These are phyloP conservation scores for Parasteatoda lunata DNA, from an alignment of 2,888 invertebrate species.

Conservation along the genomic window DNA sequence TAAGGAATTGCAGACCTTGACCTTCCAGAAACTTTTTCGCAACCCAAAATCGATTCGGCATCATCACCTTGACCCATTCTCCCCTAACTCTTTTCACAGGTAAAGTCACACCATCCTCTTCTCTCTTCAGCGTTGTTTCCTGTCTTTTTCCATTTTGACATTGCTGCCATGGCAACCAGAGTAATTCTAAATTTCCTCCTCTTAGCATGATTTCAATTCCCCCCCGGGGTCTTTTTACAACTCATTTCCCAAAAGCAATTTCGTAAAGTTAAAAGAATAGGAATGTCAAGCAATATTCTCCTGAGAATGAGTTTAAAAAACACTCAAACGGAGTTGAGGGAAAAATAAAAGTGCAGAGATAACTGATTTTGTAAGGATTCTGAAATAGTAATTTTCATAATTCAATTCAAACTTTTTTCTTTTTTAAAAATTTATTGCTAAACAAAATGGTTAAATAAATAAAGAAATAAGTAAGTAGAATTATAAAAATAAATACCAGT, in stretches of 20 bases:
- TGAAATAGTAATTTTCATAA: too few species aligned
- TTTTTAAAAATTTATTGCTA: too few species aligned
- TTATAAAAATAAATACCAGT: too few species aligned
- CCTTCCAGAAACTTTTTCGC: background rate
- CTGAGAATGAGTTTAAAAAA: background rate
- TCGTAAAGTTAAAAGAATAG: background rate
- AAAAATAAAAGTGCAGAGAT: too few species aligned
- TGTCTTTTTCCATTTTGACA: too few species aligned
- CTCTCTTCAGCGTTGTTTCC: background rate
- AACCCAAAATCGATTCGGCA: background rate
- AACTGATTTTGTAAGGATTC: too few species aligned
- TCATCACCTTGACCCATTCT: constrained; percentile 41
- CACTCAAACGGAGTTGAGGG: too few species aligned
- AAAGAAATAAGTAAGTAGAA: too few species aligned
- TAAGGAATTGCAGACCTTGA: constrained; percentile 4
- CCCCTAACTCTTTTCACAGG: constrained; percentile 1
- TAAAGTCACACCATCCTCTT: constrained; percentile 10
- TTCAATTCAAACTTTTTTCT: too few species aligned
- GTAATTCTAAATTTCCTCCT: constrained; percentile 9
- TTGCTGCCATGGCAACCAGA: constrained; percentile 28
- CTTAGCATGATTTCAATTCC: background rate
- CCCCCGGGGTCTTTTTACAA: background rate
- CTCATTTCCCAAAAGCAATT: background rate
- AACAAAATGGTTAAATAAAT: too few species aligned
- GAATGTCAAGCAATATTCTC: background rate